These are phyloP conservation scores for Notolabrus celidotus DNA, from an alignment of 2,797 vertebrate species.

Conservation along the genomic window DNA sequence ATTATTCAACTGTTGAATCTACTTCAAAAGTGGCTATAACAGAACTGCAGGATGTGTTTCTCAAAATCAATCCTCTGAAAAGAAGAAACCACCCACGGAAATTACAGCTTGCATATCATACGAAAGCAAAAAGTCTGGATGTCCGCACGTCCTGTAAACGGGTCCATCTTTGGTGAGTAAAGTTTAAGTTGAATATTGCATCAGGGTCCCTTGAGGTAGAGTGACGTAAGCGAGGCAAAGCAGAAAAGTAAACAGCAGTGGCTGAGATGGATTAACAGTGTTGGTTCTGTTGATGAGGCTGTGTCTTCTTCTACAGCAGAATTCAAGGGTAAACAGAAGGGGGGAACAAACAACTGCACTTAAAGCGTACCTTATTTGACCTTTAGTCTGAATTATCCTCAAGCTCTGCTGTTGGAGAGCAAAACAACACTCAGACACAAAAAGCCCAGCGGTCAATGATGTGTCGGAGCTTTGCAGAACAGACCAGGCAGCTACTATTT, in stretches of 20 bases:
- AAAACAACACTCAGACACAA: not conserved
- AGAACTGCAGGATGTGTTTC: not conserved
- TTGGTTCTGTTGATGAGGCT: constrained; percentile 63
- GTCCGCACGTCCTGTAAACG: constrained; percentile 38
- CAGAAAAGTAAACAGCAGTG: constrained; percentile 58
- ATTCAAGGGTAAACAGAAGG: constrained; percentile 60
- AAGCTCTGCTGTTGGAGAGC: not conserved
- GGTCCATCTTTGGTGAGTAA: constrained; percentile 25
- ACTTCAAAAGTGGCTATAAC: constrained; percentile 8
- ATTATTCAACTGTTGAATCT: not conserved
- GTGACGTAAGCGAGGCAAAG: constrained; percentile 47
- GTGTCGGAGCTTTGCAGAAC: not conserved
- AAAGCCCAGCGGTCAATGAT: not conserved
- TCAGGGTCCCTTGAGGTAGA: constrained; percentile 41
- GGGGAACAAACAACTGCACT: constrained; percentile 51
- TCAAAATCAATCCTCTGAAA: not conserved
- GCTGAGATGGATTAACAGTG: constrained; percentile 62
- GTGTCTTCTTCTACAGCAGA: constrained; percentile 51
- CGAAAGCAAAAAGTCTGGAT: constrained; percentile 10
- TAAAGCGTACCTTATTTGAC: constrained; percentile 47
- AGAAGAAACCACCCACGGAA: not conserved
- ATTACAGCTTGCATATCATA: constrained; percentile 17
- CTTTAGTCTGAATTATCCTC: constrained; percentile 31
- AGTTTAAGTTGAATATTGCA: constrained; percentile 48
- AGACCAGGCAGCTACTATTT: not conserved